A percentile compares a stretch with the other conserved stretches of the same genome.
phyloP scores from a whole-genome alignment of 2,113 vertebrate genomes.

The Sarotherodon lohbergeri region DNA sequence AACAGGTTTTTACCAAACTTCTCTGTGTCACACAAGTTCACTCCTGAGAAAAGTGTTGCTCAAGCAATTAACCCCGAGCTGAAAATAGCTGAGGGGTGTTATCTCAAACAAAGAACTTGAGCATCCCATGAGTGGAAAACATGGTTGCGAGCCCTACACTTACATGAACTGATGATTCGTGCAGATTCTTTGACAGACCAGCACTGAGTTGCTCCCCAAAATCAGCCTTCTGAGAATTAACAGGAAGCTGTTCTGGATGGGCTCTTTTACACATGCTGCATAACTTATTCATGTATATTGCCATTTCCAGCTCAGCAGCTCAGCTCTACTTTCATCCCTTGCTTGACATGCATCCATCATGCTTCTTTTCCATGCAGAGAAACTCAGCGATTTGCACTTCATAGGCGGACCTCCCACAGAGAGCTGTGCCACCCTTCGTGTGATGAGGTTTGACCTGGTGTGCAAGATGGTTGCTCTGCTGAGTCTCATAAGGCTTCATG shows the following conservation, averaged over 20 bases:
- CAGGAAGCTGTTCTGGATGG: neutral
- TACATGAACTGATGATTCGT: neutral
- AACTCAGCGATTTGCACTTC: neutral
- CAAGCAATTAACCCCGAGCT: neutral
- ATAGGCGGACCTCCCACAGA: neutral
- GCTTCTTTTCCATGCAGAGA: neutral
- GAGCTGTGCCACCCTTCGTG: neutral
- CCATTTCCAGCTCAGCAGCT: neutral
- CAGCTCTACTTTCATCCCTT: neutral
- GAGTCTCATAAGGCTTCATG: neutral
- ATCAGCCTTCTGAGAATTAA: neutral
- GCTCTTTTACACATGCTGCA: neutral
- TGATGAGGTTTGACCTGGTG: neutral
- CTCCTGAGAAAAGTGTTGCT: neutral
- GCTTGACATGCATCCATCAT: neutral
- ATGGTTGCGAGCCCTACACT: fast-evolving
- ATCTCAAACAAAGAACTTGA: neutral
- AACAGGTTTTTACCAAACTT: neutral
- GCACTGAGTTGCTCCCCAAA: neutral
- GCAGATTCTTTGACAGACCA: neutral
- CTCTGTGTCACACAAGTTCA: neutral
- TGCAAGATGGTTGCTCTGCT: neutral
- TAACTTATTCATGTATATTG: neutral
- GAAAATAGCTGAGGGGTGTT: neutral
- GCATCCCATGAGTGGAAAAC: neutral